Base-by-base conservation (phyloP, 35 echinoderm and acorn worm genomes). In the Hemicentrotus pulcherrimus region DNA sequence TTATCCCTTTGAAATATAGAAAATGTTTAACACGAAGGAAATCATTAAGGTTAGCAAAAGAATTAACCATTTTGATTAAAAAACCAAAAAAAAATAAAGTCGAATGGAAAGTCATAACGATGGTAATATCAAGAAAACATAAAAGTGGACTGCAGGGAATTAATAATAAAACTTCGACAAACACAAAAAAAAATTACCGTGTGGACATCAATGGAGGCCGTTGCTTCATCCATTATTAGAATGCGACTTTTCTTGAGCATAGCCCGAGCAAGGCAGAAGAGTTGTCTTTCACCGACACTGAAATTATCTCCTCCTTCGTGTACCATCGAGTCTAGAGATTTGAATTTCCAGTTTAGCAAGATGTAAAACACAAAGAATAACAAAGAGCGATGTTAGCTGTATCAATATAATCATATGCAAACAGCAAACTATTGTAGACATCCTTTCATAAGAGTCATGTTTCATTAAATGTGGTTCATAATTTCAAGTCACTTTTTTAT, bases 191-290 rank as follows among this genome's bases (percentile, higher is more conserved):
- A 10, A 96, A 86, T 97, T 18, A 97, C 96, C 32, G 96, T 98
- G 88, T 98, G 91, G 45, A 96, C 94, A 50, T 98, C 97, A 48
- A 98, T 96, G 32, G 97, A 97, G 31, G 97, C 97, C 46, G 97
- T 97, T 11, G 97, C 97, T 91, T 97, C 97, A 91, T 97, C 97
- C 97, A 97, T 97, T 9, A 97, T 91, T 1, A 97, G 86, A 55
- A 97, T 96, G 32, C 96, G 96, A 61, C 86, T 94, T 91, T 97
- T 96, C 12, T 96, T 95, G 61, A 97, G 92, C 41, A 97, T 96
- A 11, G 97, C 97, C 46, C 97, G 96, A 78, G 97, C 97, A 13
- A 98, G 94, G 91, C 97, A 98, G 94, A 98, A 98, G 1, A 98
- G 86, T 48, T 98, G 97, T 86, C 96, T 96, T 91, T 97, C 93